Base-by-base conservation (phyloP, 2,888 invertebrate species). In the Diaperis boleti region DNA sequence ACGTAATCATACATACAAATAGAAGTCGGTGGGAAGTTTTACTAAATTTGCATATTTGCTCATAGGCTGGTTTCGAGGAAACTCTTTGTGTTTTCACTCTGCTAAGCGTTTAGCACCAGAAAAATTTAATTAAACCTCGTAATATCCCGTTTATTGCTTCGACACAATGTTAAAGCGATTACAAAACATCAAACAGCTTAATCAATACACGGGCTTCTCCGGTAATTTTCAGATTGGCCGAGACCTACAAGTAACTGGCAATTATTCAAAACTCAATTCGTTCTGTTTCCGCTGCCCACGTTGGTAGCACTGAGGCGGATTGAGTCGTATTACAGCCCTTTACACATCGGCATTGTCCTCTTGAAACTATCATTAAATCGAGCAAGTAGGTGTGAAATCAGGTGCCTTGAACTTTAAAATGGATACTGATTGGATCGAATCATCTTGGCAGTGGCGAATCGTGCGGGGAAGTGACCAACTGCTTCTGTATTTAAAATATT, bases 21-120 rank as follows among this genome's bases (percentile, higher is more conserved):
- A 69, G 66, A 69, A 68, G 65, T 70, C 50, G 52, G 68, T 62
- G 62, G 61, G 59, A 72, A 72, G 67, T 73, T 74, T 69, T 68
- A 69, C 69, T 39, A 68, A 67, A 74, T 74, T 74, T 70, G 72
- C 74, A 74, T 74, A 73, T 74, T 74, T 74, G 70, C 72, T 69
- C 67, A 66, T 64, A 66, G 69, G 33, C 33, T 5, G n/a, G 41
- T 42, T 55, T 22, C 41, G 31, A 50, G 59, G 41, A 49, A 49
- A 8, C 42, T 57, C 33, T 49, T 33, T 37, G 59, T 49, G 22
- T 59, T 59, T 59, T 59, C 59, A 41, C 59, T 59, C 39, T 20
- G 39, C 11, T n/a, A 26, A 39, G 13, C 29, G 49, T 41, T 49
- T 52, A 52, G 39, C 26, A 18, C 44, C 31, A 35, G 42, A 55